These are phyloP conservation scores for Lutjanus campechanus DNA, from an alignment of 2,797 vertebrate genomes.

Conservation along the genomic window DNA sequence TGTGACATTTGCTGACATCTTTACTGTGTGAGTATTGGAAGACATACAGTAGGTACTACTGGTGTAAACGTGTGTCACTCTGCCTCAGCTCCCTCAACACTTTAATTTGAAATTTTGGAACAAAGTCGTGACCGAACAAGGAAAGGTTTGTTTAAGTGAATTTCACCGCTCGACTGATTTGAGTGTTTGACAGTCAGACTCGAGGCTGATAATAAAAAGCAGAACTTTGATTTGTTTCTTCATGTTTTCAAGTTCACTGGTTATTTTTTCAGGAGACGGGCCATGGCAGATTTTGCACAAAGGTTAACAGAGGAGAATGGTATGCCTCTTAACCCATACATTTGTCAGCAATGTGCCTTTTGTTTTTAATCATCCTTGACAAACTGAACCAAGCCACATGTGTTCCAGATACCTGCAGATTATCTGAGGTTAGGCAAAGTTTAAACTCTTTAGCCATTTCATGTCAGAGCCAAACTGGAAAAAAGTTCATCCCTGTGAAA, in stretches of 20 bases:
- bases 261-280: background rate
- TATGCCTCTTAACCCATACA: background rate
- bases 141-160: constrained; percentile 2
- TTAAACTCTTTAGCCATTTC: background rate
- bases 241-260: background rate
- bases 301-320: background rate
- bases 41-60: background rate
- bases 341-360: background rate
- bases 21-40: background rate
- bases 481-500: background rate
- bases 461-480: background rate
- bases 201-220: background rate
- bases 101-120: background rate
- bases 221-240: background rate
- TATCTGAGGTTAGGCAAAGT: background rate
- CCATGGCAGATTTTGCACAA: background rate
- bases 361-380: background rate
- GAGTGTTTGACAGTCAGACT: constrained; percentile 6
- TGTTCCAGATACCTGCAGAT: background rate
- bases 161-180: background rate
- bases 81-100: background rate
- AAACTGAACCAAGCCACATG: background rate
- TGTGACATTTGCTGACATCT: background rate
- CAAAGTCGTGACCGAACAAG: background rate
- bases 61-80: background rate